Base-by-base conservation (phyloP, 2,888 invertebrate species). In the Sabatieria punctata region DNA sequence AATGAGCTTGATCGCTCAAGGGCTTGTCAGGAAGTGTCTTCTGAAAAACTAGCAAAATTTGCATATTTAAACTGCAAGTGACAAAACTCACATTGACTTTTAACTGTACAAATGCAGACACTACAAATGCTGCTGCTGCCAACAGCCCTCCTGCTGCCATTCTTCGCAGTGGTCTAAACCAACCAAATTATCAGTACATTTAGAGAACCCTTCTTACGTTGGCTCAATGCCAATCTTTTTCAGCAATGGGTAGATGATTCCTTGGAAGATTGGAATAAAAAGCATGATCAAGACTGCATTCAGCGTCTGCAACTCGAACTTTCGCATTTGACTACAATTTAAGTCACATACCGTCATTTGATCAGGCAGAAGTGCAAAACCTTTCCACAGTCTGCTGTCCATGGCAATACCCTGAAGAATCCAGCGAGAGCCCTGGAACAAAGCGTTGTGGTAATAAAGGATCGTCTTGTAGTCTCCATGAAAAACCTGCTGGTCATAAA, bases 401-500 rank as follows among this genome's bases (percentile, higher is more conserved):
- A 91, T 88, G 54, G 79, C 74, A 88, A 89, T n/a, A n/a, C n/a
- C n/a, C n/a, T n/a, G n/a, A n/a, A n/a, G n/a, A n/a, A n/a, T n/a
- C n/a, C n/a, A n/a, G 50, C 83, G 73, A 0, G 85, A 85, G 21
- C 84, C 86, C 75, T 82, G 53, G 21, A 52, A 53, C 26, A 52
- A n/a, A n/a, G n/a, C n/a, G n/a, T n/a, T n/a, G n/a, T n/a, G n/a
- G n/a, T n/a, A n/a, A n/a, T n/a, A n/a, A n/a, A n/a, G n/a, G n/a
- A n/a, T n/a, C n/a, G n/a, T n/a, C n/a, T n/a, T n/a, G n/a, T n/a
- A n/a, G n/a, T n/a, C n/a, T n/a, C n/a, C n/a, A n/a, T n/a, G 13
- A n/a, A 65, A 57, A 64, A 78, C 81, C 73, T 86, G 88, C 66
- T 95, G 95, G 67, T 95, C 93, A 67, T 82, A 93, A 0, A 95